These are phyloP conservation scores for Zosterops lateralis DNA, from an alignment of 2,113 vertebrate genomes.

Conservation along the genomic window DNA sequence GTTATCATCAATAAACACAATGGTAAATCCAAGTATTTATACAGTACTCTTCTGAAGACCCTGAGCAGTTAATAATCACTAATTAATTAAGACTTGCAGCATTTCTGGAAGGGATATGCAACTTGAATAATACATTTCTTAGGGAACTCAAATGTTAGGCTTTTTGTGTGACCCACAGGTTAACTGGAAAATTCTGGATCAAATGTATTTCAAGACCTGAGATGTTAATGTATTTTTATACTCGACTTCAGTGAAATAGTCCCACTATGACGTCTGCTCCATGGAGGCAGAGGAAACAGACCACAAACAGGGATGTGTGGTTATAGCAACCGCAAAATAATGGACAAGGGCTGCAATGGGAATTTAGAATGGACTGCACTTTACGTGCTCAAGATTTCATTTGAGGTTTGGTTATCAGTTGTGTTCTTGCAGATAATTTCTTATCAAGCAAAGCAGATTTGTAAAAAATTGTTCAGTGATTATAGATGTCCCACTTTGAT, in stretches of 20 bases:
- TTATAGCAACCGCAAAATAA: neutral
- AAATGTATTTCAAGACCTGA: neutral
- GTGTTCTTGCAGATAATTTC: neutral
- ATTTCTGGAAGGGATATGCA: neutral
- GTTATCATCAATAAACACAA: neutral
- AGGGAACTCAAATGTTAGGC: neutral
- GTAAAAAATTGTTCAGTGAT: neutral
- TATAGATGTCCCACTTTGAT: neutral
- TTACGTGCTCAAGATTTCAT: neutral
- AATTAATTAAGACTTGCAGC: constrained; percentile 19
- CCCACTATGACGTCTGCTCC: neutral
- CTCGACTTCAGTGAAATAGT: neutral
- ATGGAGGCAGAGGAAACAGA: neutral
- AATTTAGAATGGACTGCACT: neutral
- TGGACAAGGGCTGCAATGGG: neutral
- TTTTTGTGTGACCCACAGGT: neutral
- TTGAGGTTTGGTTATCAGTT: neutral
- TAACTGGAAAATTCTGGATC: neutral
- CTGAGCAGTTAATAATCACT: neutral
- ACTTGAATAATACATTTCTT: neutral
- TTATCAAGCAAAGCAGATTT: neutral
- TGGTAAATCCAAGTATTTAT: neutral
- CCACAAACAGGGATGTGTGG: neutral
- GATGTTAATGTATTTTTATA: neutral
- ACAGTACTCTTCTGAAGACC: neutral